Base-by-base conservation (phyloP, 1,140 invertebrate genomes). In the Rhyacophila brunnea region DNA sequence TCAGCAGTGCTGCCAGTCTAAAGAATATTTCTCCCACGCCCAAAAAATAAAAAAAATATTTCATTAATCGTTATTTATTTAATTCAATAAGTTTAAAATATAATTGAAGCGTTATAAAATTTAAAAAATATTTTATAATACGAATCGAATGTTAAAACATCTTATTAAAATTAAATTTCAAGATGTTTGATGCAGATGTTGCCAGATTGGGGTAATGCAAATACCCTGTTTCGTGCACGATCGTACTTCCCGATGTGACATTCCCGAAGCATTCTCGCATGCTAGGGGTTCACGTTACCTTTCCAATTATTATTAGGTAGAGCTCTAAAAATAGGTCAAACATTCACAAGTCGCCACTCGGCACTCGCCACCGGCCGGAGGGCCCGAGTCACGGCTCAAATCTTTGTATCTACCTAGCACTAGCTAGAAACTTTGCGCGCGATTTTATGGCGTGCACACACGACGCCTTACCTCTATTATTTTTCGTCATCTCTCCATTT, bases 291-390 rank as follows among this genome's bases (percentile, higher is more conserved):
- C 75, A 75, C 74, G 71, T 78, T 78, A 78, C 70, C 70, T 75
- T 71, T 70, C 62, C 66, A 75, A 75, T 76, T 74, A 75, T 76
- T 75, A 74, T 76, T 75, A 75, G 75, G 60, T 71, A 60, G 67
- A 14, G 38, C 66, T 67, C 74, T 78, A 78, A 73, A 77, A 77
- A 77, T 78, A 78, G 74, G 71, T 71, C 70, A 74, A 72, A 75
- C 72, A 75, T 77, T 76, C 62, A 55, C 48, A 28, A 43, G 40
- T 57, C 45, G 40, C 48, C 62, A 57, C 43, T 49, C n/a, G n/a
- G n/a, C n/a, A n/a, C n/a, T n/a, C n/a, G n/a, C n/a, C n/a, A n/a
- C n/a, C n/a, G n/a, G n/a, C n/a, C n/a, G n/a, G n/a, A n/a, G n/a
- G 62, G 62, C 34, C 19, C 56, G 42, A 43, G 55, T 42, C 56